phyloP scores from a whole-genome alignment of 2,888 invertebrate genomes.

The Lottia gigantea region DNA sequence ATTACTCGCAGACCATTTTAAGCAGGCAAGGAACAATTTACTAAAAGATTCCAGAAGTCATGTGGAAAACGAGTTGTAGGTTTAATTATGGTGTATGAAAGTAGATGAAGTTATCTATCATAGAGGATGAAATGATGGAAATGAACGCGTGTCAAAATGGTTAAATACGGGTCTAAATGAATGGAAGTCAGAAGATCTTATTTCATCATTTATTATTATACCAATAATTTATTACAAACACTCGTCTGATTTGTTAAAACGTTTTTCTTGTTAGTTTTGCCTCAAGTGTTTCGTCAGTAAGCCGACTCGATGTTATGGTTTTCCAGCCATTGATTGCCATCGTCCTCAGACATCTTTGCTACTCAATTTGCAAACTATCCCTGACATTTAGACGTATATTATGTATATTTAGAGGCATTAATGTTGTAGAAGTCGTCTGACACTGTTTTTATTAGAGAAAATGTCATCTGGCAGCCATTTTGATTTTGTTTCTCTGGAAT shows the following conservation, averaged over 20 bases:
- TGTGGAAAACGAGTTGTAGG: background rate
- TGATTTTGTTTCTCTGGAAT: no score
- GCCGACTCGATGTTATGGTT: background rate
- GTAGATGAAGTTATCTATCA: constrained; percentile 4
- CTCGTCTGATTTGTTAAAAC: constrained; percentile 3
- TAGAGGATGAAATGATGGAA: background rate
- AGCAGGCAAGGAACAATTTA: background rate
- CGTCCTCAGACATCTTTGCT: no score
- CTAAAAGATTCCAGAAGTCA: constrained; percentile 5
- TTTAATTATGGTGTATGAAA: background rate
- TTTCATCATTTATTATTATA: background rate
- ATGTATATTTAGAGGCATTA: no score
- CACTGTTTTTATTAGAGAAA: background rate
- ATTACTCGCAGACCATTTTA: background rate
- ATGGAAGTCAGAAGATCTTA: background rate
- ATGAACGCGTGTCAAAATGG: background rate
- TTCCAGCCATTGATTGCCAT: no score
- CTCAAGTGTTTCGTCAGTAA: constrained; percentile 7
- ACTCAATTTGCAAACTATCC: no score
- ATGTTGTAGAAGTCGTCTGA: background rate
- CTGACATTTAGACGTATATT: no score
- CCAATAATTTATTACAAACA: background rate
- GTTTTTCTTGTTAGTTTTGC: background rate
- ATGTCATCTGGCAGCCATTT: background rate
- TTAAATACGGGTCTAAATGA: background rate